phyloP scores from a whole-genome alignment of 2,797 vertebrate genomes.

The Petrocephalus schoutedeni region DNA sequence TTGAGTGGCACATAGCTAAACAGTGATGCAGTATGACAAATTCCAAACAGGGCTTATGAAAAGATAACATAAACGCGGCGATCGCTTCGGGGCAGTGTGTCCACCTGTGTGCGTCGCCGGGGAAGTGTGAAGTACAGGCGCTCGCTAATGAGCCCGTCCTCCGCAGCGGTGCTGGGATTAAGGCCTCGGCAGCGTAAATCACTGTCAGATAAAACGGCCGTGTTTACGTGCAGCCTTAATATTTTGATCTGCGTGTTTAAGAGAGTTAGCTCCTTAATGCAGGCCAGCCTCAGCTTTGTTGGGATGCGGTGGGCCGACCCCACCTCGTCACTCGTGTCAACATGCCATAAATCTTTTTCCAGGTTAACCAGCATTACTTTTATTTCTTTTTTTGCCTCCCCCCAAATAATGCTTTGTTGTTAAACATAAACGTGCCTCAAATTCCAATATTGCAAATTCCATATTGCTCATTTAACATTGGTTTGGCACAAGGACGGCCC shows the following conservation, averaged over 20 bases:
- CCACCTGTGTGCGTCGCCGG: constrained; percentile 76
- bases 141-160: constrained; percentile 74
- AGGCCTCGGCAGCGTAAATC: constrained; percentile 78
- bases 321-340: constrained; percentile 70
- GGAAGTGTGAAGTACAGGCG: constrained; percentile 76
- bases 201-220: constrained; percentile 72
- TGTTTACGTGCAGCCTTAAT: constrained; percentile 80
- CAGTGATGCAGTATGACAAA: constrained; percentile 95
- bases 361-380: constrained; percentile 47
- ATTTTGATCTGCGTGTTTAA: constrained; percentile 84
- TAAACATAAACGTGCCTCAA: constrained; percentile 51
- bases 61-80: constrained; percentile 84
- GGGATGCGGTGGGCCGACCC: constrained; percentile 57
- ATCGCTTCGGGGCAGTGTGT: constrained; percentile 64
- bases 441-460: constrained; percentile 55
- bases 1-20: constrained; percentile 84
- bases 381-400: constrained; percentile 45
- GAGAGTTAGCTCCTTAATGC: constrained; percentile 81
- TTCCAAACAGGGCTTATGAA: constrained; percentile 85
- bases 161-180: constrained; percentile 65
- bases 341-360: constrained; percentile 71
- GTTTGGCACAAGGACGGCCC: constrained; percentile 60
- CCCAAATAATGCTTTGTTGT: constrained; percentile 62
- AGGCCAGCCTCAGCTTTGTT: constrained; percentile 67
- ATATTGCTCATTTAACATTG: constrained; percentile 58